Percentiles rank a stretch among this genome's conserved stretches.
Evolutionary conservation across 2,888 invertebrate genomes (phyloP).

Genomic region (Machimus rusticus): DNA sequence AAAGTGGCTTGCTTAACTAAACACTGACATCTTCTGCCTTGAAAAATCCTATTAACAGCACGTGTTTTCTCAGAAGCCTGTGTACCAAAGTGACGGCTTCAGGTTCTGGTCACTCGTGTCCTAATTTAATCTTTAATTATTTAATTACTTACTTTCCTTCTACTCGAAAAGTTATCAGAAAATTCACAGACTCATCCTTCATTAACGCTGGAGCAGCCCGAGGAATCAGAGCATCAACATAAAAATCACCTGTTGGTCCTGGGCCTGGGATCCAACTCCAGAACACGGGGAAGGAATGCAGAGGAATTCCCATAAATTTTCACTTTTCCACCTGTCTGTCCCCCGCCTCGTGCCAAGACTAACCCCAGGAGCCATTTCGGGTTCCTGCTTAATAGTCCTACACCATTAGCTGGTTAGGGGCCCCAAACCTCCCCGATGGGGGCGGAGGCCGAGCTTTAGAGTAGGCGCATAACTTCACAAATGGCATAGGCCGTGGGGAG

Average conservation of each 20-base stretch:
- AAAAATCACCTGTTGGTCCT: neutral
- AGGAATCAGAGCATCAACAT: neutral
- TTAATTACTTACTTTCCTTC: neutral
- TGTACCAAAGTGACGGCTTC: neutral
- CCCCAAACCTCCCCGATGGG: neutral
- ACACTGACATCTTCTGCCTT: neutral
- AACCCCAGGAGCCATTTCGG: neutral
- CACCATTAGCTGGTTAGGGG: neutral
- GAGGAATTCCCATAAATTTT: slow-evolving; percentile 11
- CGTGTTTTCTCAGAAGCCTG: neutral
- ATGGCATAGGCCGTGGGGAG: neutral
- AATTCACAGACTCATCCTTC: neutral
- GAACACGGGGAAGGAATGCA: neutral
- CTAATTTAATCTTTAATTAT: neutral
- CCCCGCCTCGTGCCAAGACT: neutral
- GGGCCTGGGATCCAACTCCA: neutral
- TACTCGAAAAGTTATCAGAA: neutral
- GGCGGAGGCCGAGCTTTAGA: neutral
- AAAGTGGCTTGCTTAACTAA: neutral
- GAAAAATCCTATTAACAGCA: neutral
- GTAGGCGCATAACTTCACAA: neutral
- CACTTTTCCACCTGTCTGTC: neutral
- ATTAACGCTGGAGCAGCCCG: neutral
- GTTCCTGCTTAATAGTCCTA: neutral
- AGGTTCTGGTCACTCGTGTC: neutral